These are phyloP conservation scores for Phocoena phocoena DNA, from an alignment of 2,113 vertebrate species.

Conservation along the genomic window DNA sequence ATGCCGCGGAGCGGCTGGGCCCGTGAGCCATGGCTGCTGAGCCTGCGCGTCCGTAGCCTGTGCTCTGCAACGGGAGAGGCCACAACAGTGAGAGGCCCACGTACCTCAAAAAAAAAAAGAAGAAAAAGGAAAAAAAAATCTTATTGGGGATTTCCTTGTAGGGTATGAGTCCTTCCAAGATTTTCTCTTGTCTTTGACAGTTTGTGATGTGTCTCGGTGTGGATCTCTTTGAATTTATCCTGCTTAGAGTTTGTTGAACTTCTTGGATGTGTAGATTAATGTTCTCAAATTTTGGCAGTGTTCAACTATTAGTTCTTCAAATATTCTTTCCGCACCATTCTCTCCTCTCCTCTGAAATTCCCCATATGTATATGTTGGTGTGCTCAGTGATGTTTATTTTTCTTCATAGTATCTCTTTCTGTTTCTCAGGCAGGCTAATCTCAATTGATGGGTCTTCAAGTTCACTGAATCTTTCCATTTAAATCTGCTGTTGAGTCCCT, in stretches of 20 bases:
- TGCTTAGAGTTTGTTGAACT: neutral
- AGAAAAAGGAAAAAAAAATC: no score
- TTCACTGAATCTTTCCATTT: neutral
- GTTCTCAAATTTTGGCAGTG: neutral
- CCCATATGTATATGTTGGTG: neutral
- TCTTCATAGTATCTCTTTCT: neutral
- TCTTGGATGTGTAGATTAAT: neutral
- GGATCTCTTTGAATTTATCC: neutral
- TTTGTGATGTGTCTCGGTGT: neutral
- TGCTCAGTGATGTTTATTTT: neutral
- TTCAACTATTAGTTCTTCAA: neutral
- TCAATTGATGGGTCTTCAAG: neutral
- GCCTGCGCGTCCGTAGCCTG: rapidly evolving
- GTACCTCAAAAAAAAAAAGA: no score
- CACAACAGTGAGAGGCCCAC: no score
- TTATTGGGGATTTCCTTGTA: neutral
- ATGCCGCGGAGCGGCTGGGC: no score
- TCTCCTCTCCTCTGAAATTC: neutral
- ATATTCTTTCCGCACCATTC: neutral
- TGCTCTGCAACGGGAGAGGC: no score
- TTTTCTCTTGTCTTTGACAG: neutral
- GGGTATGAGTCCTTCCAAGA: neutral
- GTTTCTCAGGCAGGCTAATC: neutral
- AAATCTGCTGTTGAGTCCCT: neutral
- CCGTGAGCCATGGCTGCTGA: no score